Evolutionary conservation across 2,113 vertebrate species (phyloP).

Genomic region (Pygoscelis antarcticus): DNA sequence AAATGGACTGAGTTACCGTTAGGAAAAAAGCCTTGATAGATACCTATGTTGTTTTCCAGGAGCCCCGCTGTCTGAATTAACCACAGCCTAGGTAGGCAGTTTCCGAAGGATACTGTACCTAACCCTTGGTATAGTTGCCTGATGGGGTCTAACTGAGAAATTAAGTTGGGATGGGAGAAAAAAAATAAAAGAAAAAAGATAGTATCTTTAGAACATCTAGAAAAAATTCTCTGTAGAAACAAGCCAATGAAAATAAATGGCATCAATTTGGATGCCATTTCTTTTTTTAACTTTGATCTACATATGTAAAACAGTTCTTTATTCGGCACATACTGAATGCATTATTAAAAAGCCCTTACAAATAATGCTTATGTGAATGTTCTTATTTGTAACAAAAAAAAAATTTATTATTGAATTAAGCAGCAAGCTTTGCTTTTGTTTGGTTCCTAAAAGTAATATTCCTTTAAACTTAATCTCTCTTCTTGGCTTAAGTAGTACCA

Average conservation of each 20-base stretch:
- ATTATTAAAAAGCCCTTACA: background rate
- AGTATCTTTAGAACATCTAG: background rate
- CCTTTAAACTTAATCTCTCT: constrained; percentile 53
- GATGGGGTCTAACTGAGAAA: background rate
- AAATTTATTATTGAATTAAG: background rate
- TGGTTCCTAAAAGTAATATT: constrained; percentile 82
- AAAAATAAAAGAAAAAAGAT: background rate
- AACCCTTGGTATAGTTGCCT: background rate
- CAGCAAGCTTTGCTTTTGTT: constrained; percentile 58
- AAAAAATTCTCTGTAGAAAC: background rate
- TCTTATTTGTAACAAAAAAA: background rate
- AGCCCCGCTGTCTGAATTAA: background rate
- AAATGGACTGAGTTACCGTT: background rate
- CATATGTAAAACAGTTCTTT: background rate
- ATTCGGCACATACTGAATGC: background rate
- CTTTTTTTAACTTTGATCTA: background rate
- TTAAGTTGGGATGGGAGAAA: background rate
- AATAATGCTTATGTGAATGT: background rate
- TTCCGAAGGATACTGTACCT: background rate
- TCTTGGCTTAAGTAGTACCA: constrained; percentile 68
- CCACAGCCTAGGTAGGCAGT: background rate
- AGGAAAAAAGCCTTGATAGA: background rate
- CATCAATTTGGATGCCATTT: background rate
- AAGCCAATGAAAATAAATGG: background rate
- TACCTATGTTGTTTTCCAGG: background rate